Evolutionary conservation across 1,140 invertebrate genomes (phyloP), one percentile per base, ranked within the genome.

Genomic region (Xylocopa sonorina): DNA sequence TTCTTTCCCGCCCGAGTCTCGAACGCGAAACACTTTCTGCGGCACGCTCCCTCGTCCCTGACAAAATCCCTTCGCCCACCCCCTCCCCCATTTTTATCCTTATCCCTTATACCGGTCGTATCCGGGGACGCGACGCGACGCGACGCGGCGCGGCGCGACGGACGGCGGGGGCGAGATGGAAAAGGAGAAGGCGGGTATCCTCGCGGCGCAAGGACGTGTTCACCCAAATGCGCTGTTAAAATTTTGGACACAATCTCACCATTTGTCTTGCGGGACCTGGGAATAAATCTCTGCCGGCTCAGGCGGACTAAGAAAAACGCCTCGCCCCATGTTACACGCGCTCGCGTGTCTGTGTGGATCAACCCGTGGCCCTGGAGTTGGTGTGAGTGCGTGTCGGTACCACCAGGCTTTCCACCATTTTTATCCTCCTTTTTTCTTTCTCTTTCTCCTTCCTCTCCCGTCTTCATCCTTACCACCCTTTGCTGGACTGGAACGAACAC

Each of bases 241-340:
- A 93, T 93, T 93, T 93, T 93, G 90, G 92, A 93, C 93, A 91
- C 93, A 93, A 93, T 93, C 93, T 93, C 87, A 86, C 92, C 92
- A 92, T 93, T 93, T 93, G 92, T 93, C 93, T 93, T 93, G 89
- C 86, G 83, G 84, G 91, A 89, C 90, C 89, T 74, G 89, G 87
- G 90, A 92, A 93, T 93, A 93, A 93, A 93, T 93, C 92, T 93
- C 87, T 77, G 79, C 88, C 89, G 91, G 92, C 92, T 92, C 92
- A 92, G 92, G 92, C 90, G 90, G 91, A 81, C 91, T 92, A 91
- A 93, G 92, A 93, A 93, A 93, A 92, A 93, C 89, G 91, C 90
- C 82, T 73, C 90, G 86, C 89, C 89, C 88, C 87, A 84, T 84
- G 84, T 86, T 87, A 84, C 85, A 82, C 69, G 83, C 66, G 69